phyloP scores from a whole-genome alignment of 2,888 invertebrate genomes.

The Drosophila pullipes region DNA sequence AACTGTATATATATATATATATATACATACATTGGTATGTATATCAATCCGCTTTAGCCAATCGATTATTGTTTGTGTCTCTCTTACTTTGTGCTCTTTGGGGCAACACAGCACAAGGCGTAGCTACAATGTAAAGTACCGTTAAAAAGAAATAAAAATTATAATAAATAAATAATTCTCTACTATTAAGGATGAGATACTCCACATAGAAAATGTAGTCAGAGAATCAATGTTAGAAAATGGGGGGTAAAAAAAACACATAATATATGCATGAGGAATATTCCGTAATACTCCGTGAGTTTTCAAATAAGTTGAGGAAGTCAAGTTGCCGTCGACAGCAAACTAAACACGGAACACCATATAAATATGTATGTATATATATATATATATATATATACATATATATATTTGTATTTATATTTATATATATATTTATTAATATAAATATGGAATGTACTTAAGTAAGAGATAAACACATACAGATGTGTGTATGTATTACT shows the following conservation, averaged over 20 bases:
- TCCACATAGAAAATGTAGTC: constrained; percentile 47
- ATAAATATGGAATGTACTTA: constrained; percentile 41
- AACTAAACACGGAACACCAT: constrained; percentile 46
- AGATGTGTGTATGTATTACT: constrained; percentile 45
- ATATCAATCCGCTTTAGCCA: constrained; percentile 46
- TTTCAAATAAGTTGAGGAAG: constrained; percentile 51
- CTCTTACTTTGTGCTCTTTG: constrained; percentile 46
- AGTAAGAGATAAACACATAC: constrained; percentile 32
- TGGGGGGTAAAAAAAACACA: constrained; percentile 27
- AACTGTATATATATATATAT: constrained; percentile 18
- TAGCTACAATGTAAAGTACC: constrained; percentile 84
- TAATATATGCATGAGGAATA: constrained; percentile 62
- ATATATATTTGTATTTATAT: too few relatives aligned
- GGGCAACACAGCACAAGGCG: constrained; percentile 70
- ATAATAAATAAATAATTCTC: constrained; percentile 52
- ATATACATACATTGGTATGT: not conserved
- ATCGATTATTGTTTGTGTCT: constrained; percentile 43
- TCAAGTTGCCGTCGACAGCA: constrained; percentile 43
- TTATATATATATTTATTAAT: not conserved
- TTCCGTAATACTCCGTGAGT: constrained; percentile 22
- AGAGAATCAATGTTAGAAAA: constrained; percentile 49
- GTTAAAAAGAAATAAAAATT: constrained; percentile 55
- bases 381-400: too few relatives aligned
- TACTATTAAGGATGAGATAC: constrained; percentile 31
- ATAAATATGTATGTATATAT: constrained; percentile 17